These are phyloP conservation scores for Meliscaeva auricollis DNA, from an alignment of 2,888 invertebrate genomes.

Conservation along the genomic window DNA sequence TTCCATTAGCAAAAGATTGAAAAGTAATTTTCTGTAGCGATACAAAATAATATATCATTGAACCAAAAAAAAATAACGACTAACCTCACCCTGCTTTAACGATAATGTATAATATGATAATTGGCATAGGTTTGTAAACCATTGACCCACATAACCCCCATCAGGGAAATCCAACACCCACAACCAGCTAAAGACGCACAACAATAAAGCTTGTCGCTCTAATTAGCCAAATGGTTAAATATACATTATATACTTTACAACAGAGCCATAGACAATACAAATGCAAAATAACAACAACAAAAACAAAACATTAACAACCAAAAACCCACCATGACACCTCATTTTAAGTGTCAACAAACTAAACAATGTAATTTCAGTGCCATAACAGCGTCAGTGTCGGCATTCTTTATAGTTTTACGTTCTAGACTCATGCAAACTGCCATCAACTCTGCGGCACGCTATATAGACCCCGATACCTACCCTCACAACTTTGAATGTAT, in stretches of 20 bases:
- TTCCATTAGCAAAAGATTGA: no score
- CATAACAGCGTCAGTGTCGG: constrained; percentile 44
- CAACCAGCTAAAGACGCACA: constrained; percentile 43
- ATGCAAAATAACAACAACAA: constrained; percentile 30
- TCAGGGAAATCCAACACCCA: constrained; percentile 54
- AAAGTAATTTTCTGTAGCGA: constrained; percentile 10
- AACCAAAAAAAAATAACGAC: constrained; percentile 3
- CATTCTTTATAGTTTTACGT: constrained; percentile 36
- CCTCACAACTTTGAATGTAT: constrained; percentile 9
- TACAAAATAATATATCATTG: background rate
- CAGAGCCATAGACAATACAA: constrained; percentile 35
- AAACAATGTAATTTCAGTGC: constrained; percentile 56
- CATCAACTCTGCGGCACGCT: constrained; percentile 37
- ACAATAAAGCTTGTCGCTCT: constrained; percentile 66
- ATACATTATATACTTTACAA: constrained; percentile 39
- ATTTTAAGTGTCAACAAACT: constrained; percentile 71
- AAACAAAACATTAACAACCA: background rate
- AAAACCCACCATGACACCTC: constrained; percentile 64
- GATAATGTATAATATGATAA: constrained; percentile 17
- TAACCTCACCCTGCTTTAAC: constrained; percentile 14
- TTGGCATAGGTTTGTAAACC: constrained; percentile 25
- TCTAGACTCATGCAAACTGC: constrained; percentile 3
- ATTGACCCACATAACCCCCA: constrained; percentile 41
- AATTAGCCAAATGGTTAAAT: constrained; percentile 64
- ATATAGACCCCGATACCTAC: background rate